Evolutionary conservation across 2,113 vertebrate genomes (phyloP).

Genomic region (Clarias magur): DNA sequence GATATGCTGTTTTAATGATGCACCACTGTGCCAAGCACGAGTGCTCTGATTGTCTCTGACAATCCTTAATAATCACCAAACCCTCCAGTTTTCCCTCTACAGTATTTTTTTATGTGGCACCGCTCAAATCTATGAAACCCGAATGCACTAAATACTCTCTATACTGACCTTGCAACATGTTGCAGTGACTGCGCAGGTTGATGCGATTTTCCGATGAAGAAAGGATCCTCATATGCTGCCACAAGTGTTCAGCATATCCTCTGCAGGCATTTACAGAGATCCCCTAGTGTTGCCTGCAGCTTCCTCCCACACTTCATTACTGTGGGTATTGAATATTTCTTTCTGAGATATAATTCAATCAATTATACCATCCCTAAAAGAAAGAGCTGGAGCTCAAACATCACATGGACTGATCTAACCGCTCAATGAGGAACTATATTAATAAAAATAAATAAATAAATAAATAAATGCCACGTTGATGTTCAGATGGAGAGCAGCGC

Average conservation of each 20-base stretch:
- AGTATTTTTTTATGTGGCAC: neutral
- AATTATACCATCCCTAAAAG: constrained; percentile 36
- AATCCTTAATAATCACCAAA: neutral
- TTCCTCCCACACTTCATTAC: constrained; percentile 23
- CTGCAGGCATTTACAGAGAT: constrained; percentile 1
- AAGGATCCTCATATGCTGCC: neutral
- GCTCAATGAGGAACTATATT: constrained; percentile 52
- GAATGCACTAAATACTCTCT: neutral
- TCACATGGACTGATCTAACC: constrained; percentile 52
- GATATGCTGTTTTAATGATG: constrained; percentile 14
- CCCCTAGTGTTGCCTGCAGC: neutral
- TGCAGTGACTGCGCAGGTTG: constrained; percentile 2
- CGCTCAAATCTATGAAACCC: neutral
- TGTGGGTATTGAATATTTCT: constrained; percentile 9
- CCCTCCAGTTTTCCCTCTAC: neutral
- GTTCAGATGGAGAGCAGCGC: constrained; percentile 60
- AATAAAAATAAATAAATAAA: constrained; percentile 34
- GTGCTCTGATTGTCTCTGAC: neutral
- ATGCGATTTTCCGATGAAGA: neutral
- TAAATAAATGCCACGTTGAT: constrained; percentile 31
- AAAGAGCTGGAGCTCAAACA: constrained; percentile 27
- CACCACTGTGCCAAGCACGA: constrained; percentile 2
- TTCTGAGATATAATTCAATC: constrained; percentile 26
- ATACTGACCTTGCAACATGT: neutral
- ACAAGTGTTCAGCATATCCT: constrained; percentile 1